Percentiles rank a stretch among this genome's conserved stretches.
Conservation (phyloP, 53 echinoderm and acorn worm genomes). For the Echinarachnius parma region DNA sequence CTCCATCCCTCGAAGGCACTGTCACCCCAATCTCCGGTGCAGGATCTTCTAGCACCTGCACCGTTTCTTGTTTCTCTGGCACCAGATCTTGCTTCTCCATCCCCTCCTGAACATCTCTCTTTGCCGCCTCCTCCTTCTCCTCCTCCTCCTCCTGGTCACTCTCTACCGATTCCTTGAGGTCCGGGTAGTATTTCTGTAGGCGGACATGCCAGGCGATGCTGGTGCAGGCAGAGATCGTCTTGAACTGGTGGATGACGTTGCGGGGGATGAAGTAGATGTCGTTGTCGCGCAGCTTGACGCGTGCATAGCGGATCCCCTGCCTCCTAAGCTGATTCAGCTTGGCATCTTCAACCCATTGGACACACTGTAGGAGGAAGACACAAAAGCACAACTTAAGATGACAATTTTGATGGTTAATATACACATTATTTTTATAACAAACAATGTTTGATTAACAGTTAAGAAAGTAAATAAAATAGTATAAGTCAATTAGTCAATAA, state of each 20-base stretch:
- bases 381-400: neutral
- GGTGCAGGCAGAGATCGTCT: conserved; percentile 82
- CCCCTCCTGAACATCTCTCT: too few species aligned
- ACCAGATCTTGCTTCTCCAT: too few species aligned
- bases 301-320: conserved; percentile 84
- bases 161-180: conserved; percentile 18
- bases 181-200: conserved; percentile 82
- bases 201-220: conserved; percentile 97
- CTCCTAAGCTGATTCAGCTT: conserved; percentile 91
- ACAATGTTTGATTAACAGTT: too few species aligned
- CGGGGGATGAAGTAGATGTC: conserved; percentile 99
- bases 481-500: too few species aligned
- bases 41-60: too few species aligned
- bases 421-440: neutral
- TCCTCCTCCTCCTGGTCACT: conserved; percentile 24
- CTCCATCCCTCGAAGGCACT: too few species aligned
- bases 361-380: conserved; percentile 63
- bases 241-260: conserved; percentile 94
- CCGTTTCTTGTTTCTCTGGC: too few species aligned
- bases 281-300: conserved; percentile 84
- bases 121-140: conserved; percentile 1
- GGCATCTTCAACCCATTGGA: conserved; percentile 96
- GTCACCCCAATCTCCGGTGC: too few species aligned
- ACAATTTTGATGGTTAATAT: neutral
- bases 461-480: too few species aligned